Evolutionary conservation across 2,888 invertebrate genomes (phyloP).

Genomic region (Anarsia innoxiella): DNA sequence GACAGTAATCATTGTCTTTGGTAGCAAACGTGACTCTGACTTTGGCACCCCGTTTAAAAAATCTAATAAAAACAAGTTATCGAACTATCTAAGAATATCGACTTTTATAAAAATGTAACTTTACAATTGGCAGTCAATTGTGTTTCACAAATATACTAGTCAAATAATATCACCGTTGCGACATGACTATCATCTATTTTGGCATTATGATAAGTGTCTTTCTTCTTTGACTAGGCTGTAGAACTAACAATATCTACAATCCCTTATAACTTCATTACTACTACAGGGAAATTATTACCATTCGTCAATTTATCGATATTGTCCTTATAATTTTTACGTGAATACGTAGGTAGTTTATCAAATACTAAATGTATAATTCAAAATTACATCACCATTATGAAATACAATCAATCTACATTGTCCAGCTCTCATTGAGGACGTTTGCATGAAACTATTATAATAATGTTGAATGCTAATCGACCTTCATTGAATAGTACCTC

Average conservation of each 20-base stretch:
- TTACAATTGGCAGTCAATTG: slow-evolving; percentile 75
- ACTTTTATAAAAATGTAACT: slow-evolving; percentile 59
- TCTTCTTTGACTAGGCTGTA: slow-evolving; percentile 44
- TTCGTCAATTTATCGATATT: slow-evolving; percentile 71
- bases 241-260: slow-evolving; percentile 64
- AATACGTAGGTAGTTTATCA: slow-evolving; percentile 71
- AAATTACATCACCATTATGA: slow-evolving; percentile 47
- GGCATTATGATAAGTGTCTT: slow-evolving; percentile 53
- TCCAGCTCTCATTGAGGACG: slow-evolving; percentile 64
- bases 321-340: slow-evolving; percentile 73
- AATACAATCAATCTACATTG: slow-evolving; percentile 55
- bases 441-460: slow-evolving; percentile 55
- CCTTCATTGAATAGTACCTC: slow-evolving; percentile 48
- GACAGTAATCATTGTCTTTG: background rate
- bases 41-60: slow-evolving; percentile 67
- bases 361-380: slow-evolving; percentile 65
- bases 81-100: slow-evolving; percentile 68
- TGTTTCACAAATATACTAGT: slow-evolving; percentile 52
- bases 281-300: slow-evolving; percentile 60
- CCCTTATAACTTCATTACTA: slow-evolving; percentile 45
- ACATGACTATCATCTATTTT: slow-evolving; percentile 49
- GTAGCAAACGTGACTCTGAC: slow-evolving; percentile 7
- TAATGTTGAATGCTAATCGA: slow-evolving; percentile 48
- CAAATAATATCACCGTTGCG: slow-evolving; percentile 63
- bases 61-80: slow-evolving; percentile 60